Conservation (phyloP, 2,888 invertebrate species). For the Coleophora deauratella region DNA sequence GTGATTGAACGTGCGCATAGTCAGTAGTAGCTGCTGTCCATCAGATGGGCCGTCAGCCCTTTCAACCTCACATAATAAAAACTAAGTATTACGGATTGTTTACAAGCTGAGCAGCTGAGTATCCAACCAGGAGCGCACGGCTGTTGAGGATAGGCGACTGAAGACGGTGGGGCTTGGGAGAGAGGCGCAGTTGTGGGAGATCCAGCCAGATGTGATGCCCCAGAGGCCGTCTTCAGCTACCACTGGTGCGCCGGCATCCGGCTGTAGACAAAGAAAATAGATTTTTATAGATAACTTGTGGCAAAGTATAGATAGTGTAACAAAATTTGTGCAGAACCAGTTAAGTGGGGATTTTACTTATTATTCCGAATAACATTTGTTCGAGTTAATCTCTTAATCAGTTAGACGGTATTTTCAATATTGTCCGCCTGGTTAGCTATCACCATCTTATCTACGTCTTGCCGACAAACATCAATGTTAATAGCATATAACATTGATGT, state of each 20-base stretch:
- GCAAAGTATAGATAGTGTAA: background rate
- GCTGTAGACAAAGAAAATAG: slow-evolving; percentile 27
- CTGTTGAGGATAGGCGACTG: slow-evolving; percentile 34
- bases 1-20: too few relatives aligned
- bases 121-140: slow-evolving; percentile 39
- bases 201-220: slow-evolving; percentile 62
- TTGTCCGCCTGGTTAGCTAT: too few relatives aligned
- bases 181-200: slow-evolving; percentile 22
- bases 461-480: background rate
- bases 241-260: slow-evolving; percentile 57
- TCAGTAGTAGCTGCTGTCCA: background rate
- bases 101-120: slow-evolving; percentile 12
- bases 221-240: slow-evolving; percentile 46
- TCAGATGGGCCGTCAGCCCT: too few relatives aligned
- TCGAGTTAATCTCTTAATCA: too few relatives aligned
- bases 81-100: background rate
- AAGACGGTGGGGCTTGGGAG: slow-evolving; percentile 39
- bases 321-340: background rate
- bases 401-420: too few relatives aligned
- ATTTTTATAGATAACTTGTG: background rate
- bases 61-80: too few relatives aligned
- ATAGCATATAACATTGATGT: too few relatives aligned
- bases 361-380: too few relatives aligned
- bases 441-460: too few relatives aligned
- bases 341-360: background rate